These are phyloP conservation scores for Myiozetetes cayanensis DNA, from an alignment of 2,113 vertebrate species.

Conservation along the genomic window DNA sequence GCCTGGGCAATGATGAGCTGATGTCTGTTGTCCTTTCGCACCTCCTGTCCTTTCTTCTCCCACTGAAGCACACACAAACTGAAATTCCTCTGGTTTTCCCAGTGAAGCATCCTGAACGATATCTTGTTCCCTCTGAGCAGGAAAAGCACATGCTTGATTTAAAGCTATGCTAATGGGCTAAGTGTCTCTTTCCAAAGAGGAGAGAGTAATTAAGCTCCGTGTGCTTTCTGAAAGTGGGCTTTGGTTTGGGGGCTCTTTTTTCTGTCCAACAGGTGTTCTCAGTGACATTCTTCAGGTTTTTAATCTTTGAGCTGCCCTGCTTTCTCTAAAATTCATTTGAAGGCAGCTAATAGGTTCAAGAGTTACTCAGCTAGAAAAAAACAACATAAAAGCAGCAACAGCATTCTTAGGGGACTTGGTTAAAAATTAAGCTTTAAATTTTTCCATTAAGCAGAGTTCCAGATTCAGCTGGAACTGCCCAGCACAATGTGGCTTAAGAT, in stretches of 20 bases:
- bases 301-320: background rate
- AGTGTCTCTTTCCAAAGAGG: background rate
- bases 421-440: background rate
- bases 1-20: background rate
- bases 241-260: background rate
- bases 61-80: background rate
- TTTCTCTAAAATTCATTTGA: background rate
- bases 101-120: background rate
- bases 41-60: constrained; percentile 1
- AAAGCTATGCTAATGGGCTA: background rate
- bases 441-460: background rate
- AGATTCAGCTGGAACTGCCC: background rate
- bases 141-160: background rate
- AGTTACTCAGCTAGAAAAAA: background rate
- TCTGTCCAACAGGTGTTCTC: background rate
- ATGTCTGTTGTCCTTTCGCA: background rate
- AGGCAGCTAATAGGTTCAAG: background rate
- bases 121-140: background rate
- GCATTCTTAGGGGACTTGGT: background rate
- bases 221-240: background rate
- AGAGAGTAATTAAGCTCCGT: background rate
- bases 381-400: background rate
- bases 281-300: background rate
- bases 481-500: background rate
- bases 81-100: background rate